Evolutionary conservation across 53 echinoderm and acorn worm genomes (phyloP), one percentile per base, ranked within the genome.

Genomic region (Echinometra lucunter): DNA sequence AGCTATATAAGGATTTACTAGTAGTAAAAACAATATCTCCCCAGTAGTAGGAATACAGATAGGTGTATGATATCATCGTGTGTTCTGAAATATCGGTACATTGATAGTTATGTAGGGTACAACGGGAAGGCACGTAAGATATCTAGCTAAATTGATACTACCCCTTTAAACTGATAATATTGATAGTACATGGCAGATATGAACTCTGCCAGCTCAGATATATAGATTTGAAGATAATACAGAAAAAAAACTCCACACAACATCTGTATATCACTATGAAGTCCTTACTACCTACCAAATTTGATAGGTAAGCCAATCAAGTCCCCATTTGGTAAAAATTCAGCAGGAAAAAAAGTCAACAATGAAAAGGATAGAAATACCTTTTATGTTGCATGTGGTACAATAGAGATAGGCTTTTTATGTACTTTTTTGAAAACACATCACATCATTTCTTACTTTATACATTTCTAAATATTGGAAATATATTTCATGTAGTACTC

Each of bases 401-500:
- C 37, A 44, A 44, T 83, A 94, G 85, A 94, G 94, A 94, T 66
- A 94, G 94, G 94, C 94, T 94, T 94, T 66, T 83, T 85, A 66
- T 47, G 60, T 94, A 60, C 63, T 94, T 78, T n/a, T 72, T 94
- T 94, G 60, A 94, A 94, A 82, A 83, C 94, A 94, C 94, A 63
- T 94, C 94, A 94, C 94, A 94, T 94, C 94, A 94, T 83, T 83
- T 94, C 94, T 63, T 85, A 94, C 94, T 94, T 94, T 94, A 83
- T 94, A 94, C 94, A 94, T 94, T 69, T 63, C 85, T 92, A 92
- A 78, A 94, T 94, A 94, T 83, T 94, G 82, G 94, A 94, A 94
- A 94, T 94, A 94, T 83, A 83, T 83, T 94, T 94, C 85, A 83
- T 94, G 85, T 85, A 94, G 94, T 94, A 94, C 94, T 94, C 85